Conservation (phyloP, 2,113 vertebrate genomes). For the Amblyornis subalaris region DNA sequence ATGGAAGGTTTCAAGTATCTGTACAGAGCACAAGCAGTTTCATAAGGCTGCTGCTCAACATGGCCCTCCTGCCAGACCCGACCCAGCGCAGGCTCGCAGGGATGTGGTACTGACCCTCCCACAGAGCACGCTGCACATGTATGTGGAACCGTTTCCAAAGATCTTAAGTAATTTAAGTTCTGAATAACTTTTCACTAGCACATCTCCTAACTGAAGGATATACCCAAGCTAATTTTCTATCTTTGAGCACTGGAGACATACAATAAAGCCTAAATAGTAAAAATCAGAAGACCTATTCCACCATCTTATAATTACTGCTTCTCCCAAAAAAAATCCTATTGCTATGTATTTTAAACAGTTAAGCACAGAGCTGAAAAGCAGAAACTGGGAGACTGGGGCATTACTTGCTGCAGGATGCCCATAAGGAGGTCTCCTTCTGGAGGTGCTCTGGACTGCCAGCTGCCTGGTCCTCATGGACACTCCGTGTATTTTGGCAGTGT, state of each 20-base stretch:
- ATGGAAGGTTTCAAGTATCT: not conserved
- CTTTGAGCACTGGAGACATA: not conserved
- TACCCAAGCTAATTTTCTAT: not conserved
- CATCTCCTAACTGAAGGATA: not conserved
- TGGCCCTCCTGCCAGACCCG: not conserved
- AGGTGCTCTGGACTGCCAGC: not conserved
- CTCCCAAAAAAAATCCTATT: not conserved
- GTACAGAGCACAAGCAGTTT: not conserved
- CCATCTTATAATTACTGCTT: not conserved
- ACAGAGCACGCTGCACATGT: not conserved
- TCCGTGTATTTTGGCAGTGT: not conserved
- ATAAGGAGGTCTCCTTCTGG: rapidly evolving
- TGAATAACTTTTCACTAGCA: not conserved
- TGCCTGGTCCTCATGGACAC: not conserved
- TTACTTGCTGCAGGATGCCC: not conserved
- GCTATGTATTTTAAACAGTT: not conserved
- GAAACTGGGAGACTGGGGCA: not conserved
- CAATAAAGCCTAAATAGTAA: not conserved
- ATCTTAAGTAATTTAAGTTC: not conserved
- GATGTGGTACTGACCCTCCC: not conserved
- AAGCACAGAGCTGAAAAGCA: not conserved
- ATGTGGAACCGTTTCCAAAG: not conserved
- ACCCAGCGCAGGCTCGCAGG: rapidly evolving
- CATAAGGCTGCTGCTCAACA: not conserved
- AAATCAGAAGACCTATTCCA: not conserved